phyloP scores from a whole-genome alignment of 2,113 vertebrate genomes.

The Phyllostomus hastatus region DNA sequence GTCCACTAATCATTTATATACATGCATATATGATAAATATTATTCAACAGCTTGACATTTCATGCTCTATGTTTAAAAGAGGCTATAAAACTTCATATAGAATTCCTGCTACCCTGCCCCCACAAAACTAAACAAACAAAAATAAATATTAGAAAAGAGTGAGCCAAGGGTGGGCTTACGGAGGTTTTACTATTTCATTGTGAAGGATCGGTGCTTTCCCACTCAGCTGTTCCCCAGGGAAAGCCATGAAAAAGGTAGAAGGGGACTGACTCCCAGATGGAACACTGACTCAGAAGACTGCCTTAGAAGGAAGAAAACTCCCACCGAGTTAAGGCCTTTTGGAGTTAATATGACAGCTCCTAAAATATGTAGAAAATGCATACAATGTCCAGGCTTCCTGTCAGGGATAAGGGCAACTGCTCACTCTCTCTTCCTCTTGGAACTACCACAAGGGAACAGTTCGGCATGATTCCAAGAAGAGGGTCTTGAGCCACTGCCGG shows the following conservation, averaged over 20 bases:
- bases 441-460: conserved; percentile 65
- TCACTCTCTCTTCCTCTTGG: conserved; percentile 62
- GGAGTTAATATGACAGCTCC: conserved; percentile 62
- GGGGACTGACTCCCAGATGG: conserved; percentile 65
- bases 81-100: not conserved
- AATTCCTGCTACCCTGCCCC: not conserved
- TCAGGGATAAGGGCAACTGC: conserved; percentile 11
- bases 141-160: not conserved
- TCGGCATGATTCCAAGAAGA: conserved; percentile 62
- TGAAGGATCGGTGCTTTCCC: conserved; percentile 4
- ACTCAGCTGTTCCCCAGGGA: conserved; percentile 61
- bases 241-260: conserved; percentile 60
- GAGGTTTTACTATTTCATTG: conserved; percentile 6
- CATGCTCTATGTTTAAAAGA: conserved; percentile 17
- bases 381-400: conserved; percentile 62
- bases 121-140: conserved; percentile 26
- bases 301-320: conserved; percentile 85
- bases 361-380: conserved; percentile 64
- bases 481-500: conserved; percentile 55
- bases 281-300: conserved; percentile 82
- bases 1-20: not conserved
- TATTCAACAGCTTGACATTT: not conserved
- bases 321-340: conserved; percentile 61
- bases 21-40: not conserved
- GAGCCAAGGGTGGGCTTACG: not conserved